Percentiles rank a stretch among this genome's conserved stretches.
These are phyloP conservation scores for Sturnira hondurensis DNA, from an alignment of 2,113 vertebrate species.

Conservation along the genomic window DNA sequence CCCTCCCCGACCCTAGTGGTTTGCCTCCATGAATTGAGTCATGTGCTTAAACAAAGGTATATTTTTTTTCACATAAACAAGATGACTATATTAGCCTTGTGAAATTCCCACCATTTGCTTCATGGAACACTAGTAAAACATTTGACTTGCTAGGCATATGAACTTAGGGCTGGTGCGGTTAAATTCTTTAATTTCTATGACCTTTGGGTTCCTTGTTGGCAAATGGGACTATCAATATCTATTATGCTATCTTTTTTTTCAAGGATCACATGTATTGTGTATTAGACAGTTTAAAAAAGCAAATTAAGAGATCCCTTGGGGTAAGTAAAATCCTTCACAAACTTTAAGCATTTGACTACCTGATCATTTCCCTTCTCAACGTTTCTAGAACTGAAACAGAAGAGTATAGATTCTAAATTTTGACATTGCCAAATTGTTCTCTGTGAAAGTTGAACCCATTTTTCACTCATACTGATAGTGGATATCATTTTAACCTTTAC, in stretches of 20 bases:
- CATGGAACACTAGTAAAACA: neutral
- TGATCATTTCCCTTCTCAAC: neutral
- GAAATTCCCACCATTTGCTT: neutral
- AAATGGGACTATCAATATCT: neutral
- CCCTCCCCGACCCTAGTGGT: neutral
- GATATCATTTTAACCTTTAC: neutral
- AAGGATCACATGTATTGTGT: neutral
- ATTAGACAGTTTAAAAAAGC: neutral
- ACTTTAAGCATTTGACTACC: neutral
- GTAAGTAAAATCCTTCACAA: neutral
- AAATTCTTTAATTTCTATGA: neutral
- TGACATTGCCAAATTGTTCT: neutral
- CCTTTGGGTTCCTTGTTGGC: neutral
- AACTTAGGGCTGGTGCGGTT: neutral
- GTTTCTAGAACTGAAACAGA: neutral
- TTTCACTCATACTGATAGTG: neutral
- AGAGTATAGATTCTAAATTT: neutral
- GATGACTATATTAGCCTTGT: neutral
- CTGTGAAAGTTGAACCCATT: neutral
- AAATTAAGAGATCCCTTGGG: neutral
- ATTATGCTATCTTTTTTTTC: neutral
- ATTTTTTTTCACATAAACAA: neutral
- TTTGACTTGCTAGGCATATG: neutral
- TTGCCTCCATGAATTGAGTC: neutral
- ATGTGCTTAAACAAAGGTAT: neutral